phyloP scores from a whole-genome alignment of 2,888 invertebrate species.

The Chalcis sispes region DNA sequence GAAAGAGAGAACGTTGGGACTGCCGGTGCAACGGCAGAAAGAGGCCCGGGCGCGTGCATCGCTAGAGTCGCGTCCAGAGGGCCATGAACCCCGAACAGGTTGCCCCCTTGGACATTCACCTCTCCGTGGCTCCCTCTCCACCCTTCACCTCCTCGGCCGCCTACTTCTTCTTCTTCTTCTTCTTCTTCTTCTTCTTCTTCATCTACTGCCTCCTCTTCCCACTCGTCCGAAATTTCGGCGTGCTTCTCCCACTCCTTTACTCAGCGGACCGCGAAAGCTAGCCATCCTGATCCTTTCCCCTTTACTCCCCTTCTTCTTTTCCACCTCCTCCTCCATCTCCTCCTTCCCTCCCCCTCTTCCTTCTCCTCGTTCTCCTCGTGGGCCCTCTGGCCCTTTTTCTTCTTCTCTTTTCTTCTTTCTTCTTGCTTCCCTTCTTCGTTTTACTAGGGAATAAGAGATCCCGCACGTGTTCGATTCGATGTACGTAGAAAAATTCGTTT shows the following conservation, averaged over 20 bases:
- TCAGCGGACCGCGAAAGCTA: slow-evolving; percentile 61
- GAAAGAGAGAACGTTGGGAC: neutral
- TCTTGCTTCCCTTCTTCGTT: neutral
- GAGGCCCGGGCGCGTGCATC: slow-evolving; percentile 68
- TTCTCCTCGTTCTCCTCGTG: slow-evolving; percentile 39
- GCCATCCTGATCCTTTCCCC: slow-evolving; percentile 54
- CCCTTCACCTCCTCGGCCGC: slow-evolving; percentile 60
- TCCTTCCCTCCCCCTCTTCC: slow-evolving; percentile 44
- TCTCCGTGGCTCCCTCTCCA: no score
- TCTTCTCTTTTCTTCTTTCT: neutral
- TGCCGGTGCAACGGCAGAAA: slow-evolving; percentile 35
- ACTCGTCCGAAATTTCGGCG: slow-evolving; percentile 61
- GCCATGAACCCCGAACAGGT: slow-evolving; percentile 77
- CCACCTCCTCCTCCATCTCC: slow-evolving; percentile 7
- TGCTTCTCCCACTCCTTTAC: slow-evolving; percentile 54
- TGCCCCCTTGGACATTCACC: slow-evolving; percentile 76
- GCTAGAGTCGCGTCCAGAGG: slow-evolving; percentile 73
- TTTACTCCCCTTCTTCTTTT: slow-evolving; percentile 2
- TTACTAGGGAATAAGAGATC: neutral
- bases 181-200: slow-evolving; percentile 59
- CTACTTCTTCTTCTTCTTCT: slow-evolving; percentile 57
- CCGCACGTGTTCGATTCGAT: neutral
- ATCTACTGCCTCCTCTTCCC: slow-evolving; percentile 61
- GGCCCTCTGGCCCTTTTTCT: slow-evolving; percentile 39
- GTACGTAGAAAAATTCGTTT: neutral